Conservation (phyloP, 2,888 invertebrate species). For the Carabus problematicus region DNA sequence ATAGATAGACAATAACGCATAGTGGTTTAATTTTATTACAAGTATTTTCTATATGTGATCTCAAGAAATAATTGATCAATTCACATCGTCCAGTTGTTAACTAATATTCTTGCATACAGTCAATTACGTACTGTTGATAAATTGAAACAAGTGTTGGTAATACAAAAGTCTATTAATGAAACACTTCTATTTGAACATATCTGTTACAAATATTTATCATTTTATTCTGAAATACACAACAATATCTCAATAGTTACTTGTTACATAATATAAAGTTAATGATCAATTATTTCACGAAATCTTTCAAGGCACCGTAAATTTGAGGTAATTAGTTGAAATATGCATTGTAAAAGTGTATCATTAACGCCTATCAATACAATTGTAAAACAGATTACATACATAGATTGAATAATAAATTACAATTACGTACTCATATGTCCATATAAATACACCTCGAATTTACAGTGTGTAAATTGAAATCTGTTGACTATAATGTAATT, state of each 20-base stretch:
- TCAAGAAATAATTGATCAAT: neutral
- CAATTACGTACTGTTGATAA: neutral
- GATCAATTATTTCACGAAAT: too few species aligned
- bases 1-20: neutral
- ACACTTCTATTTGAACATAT: too few species aligned
- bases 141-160: too few species aligned
- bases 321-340: too few species aligned
- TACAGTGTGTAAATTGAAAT: neutral
- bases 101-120: neutral
- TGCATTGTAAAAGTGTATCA: too few species aligned
- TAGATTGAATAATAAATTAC: constrained; percentile 2
- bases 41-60: neutral
- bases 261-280: too few species aligned
- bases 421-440: neutral
- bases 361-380: too few species aligned
- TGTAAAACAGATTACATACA: neutral
- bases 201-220: too few species aligned
- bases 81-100: neutral
- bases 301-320: too few species aligned
- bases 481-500: neutral
- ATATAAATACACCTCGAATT: neutral
- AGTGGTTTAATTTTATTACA: neutral
- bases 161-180: too few species aligned
- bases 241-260: too few species aligned
- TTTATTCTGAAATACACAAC: too few species aligned